Percentiles rank a stretch among this genome's conserved stretches.
These are phyloP conservation scores for Euproctis similis DNA, from an alignment of 2,888 invertebrate genomes.

Conservation along the genomic window DNA sequence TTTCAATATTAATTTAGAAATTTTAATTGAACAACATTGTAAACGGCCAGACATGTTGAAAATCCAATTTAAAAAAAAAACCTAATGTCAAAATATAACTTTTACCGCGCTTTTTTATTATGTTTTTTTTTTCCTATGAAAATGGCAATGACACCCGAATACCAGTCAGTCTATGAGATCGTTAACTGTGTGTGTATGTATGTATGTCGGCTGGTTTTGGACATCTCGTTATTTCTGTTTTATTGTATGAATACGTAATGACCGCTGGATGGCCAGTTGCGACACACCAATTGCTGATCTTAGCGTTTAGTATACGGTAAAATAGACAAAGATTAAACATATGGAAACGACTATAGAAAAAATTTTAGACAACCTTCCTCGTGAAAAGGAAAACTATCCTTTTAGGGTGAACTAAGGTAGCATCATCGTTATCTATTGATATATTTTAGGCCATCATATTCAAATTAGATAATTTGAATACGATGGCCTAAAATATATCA, in stretches of 20 bases:
- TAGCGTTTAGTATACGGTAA: constrained; percentile 50
- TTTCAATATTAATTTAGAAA: constrained; percentile 2
- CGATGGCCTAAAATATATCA: too few species aligned
- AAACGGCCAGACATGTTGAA: constrained; percentile 1
- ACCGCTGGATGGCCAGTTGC: constrained; percentile 42
- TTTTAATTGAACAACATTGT: constrained; percentile 1
- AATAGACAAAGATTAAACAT: constrained; percentile 46
- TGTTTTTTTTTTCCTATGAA: constrained; percentile 5
- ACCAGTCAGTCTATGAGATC: constrained; percentile 10
- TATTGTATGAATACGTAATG: constrained; percentile 72
- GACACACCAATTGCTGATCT: constrained; percentile 66
- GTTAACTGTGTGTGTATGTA: constrained; percentile 15
- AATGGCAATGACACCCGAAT: constrained; percentile 12
- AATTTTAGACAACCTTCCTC: too few species aligned
- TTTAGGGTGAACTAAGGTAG: too few species aligned
- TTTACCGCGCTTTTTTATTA: constrained; percentile 1
- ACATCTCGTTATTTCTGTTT: constrained; percentile 68
- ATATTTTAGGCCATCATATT: too few species aligned
- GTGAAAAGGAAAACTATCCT: too few species aligned
- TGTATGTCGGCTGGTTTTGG: constrained; percentile 25
- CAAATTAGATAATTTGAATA: too few species aligned
- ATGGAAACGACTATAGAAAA: too few species aligned
- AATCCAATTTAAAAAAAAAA: constrained; percentile 8
- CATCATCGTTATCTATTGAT: too few species aligned
- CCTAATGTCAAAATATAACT: neutral